Base-by-base conservation (phyloP, 2,888 invertebrate species). In the Idaea biselata region DNA sequence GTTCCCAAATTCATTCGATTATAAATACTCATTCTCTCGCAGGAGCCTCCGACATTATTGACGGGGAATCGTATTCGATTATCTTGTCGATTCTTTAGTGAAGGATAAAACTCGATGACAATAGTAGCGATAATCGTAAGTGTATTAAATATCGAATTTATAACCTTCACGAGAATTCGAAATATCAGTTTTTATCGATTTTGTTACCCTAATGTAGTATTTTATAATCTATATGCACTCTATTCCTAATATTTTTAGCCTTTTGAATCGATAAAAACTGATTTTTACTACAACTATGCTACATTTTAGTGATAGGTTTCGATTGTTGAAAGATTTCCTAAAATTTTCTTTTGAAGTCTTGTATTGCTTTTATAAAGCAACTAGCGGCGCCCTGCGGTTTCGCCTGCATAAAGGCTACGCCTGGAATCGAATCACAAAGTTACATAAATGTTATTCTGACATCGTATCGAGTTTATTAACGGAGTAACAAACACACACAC, bases 81-180 rank as follows among this genome's bases (percentile, higher is more conserved):
- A 55, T 62, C 63, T 67, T 58, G 64, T 69, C 18, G 59, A 66
- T 68, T 62, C 75, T 82, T 80, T 70, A 72, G 73, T 78, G 82
- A 81, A 79, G 82, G 82, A 80, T 82, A 73, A 75, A 74, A 76
- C 77, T 82, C 77, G 75, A 82, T 82, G 84, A 86, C 84, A 86
- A 87, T 87, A 81, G 78, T 87, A 82, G 81, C 78, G 79, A 79
- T 85, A 70, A 74, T 79, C 73, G 73, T 74, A 72, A 74, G 69
- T 71, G 74, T 74, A 73, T 70, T 73, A 69, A 63, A 72, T 73
- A 72, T 81, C 78, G 76, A 44, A 78, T 66, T 69, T 73, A 70
- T 73, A 69, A 74, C 76, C 76, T 77, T 78, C 76, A 74, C 77
- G 62, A 76, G 72, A 73, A 75, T 74, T 68, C 72, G 75, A 68